phyloP scores from a whole-genome alignment of 2,797 vertebrate species.

The Nannoperca australis region DNA sequence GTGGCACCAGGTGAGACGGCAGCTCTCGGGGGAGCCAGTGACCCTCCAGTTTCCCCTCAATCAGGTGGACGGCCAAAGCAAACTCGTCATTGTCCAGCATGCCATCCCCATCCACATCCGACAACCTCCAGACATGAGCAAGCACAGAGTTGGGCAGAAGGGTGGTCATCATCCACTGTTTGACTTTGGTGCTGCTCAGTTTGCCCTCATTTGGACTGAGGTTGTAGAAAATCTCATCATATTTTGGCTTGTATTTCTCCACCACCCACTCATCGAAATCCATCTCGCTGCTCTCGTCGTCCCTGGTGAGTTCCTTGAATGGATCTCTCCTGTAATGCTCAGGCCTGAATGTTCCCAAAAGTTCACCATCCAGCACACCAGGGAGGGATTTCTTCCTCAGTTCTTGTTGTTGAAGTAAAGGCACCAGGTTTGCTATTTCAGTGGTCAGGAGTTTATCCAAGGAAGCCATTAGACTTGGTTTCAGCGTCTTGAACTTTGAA shows the following conservation, averaged over 20 bases:
- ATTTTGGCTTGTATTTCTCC: conserved; percentile 92
- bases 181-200: conserved; percentile 90
- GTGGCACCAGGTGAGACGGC: conserved; percentile 90
- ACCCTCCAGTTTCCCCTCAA: conserved; percentile 91
- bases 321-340: conserved; percentile 83
- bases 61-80: conserved; percentile 91
- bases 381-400: conserved; percentile 78
- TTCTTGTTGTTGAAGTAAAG: conserved; percentile 89
- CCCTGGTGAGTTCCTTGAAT: conserved; percentile 80
- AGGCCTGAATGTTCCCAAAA: conserved; percentile 87
- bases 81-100: conserved; percentile 95
- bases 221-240: conserved; percentile 94
- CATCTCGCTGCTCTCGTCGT: conserved; percentile 59
- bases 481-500: conserved; percentile 90
- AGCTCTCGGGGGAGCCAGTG: conserved; percentile 89
- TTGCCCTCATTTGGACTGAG: conserved; percentile 89
- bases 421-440: conserved; percentile 91
- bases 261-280: conserved; percentile 87
- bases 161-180: conserved; percentile 91
- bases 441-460: conserved; percentile 89
- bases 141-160: conserved; percentile 91
- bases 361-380: conserved; percentile 87
- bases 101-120: conserved; percentile 91
- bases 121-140: conserved; percentile 92
- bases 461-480: conserved; percentile 88